phyloP scores from a whole-genome alignment of 1,140 invertebrate genomes.

The Hesperophylax magnus region DNA sequence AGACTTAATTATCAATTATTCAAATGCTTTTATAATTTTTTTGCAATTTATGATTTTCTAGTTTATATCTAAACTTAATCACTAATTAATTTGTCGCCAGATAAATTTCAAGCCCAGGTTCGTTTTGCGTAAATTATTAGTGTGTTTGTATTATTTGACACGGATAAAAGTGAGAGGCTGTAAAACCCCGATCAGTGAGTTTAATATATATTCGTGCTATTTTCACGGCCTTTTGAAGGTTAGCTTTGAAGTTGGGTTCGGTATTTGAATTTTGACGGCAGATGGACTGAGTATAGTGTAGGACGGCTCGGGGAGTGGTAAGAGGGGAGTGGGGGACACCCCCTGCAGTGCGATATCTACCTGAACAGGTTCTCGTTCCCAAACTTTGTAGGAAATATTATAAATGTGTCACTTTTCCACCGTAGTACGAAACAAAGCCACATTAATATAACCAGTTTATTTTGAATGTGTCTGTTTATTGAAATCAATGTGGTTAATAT shows the following conservation, averaged over 20 bases:
- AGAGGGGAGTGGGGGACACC: not conserved
- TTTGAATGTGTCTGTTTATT: constrained; percentile 12
- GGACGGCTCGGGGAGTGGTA: not conserved
- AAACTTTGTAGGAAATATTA: constrained; percentile 27
- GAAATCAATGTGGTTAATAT: constrained; percentile 9
- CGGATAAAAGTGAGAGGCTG: not conserved
- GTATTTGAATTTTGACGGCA: constrained; percentile 31
- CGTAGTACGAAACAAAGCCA: constrained; percentile 13
- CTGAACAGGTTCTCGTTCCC: constrained; percentile 18
- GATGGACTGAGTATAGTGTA: constrained; percentile 16
- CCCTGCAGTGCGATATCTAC: constrained; percentile 24
- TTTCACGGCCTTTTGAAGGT: constrained; percentile 28
- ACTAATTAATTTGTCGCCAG: too few relatives aligned
- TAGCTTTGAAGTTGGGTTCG: constrained; percentile 26
- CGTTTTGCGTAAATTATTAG: too few relatives aligned
- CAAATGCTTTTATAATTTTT: too few relatives aligned
- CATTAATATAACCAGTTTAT: constrained; percentile 20
- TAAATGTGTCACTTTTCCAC: constrained; percentile 26
- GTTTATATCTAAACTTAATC: too few relatives aligned
- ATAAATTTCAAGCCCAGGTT: too few relatives aligned
- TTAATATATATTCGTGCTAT: constrained; percentile 20
- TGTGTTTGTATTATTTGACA: not conserved
- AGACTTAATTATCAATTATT: too few relatives aligned
- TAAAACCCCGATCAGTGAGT: constrained; percentile 6
- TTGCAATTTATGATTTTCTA: too few relatives aligned